Evolutionary conservation across 2,113 vertebrate genomes (phyloP).

Genomic region (Sterrhoptilus dennistouni): DNA sequence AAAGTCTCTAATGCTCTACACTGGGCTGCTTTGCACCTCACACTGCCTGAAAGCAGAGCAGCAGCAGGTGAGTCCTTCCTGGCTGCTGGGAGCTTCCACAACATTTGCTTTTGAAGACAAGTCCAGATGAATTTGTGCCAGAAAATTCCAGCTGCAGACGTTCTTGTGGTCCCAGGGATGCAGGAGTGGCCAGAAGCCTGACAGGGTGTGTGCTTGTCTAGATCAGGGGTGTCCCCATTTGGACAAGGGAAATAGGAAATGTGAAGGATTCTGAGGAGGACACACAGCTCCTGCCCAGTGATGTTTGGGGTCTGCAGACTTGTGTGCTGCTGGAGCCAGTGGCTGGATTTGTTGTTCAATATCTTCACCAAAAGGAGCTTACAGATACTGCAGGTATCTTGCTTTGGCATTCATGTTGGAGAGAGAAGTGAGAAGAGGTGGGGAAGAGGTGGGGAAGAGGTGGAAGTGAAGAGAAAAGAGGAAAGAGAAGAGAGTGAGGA

Average conservation of each 20-base stretch:
- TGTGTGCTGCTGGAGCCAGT: fast-evolving
- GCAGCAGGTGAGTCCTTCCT: neutral
- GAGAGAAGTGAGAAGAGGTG: neutral
- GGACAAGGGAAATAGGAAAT: fast-evolving
- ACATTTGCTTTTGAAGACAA: neutral
- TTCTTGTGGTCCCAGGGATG: neutral
- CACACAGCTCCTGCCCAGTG: neutral
- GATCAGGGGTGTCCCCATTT: neutral
- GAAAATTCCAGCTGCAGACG: neutral
- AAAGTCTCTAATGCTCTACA: fast-evolving
- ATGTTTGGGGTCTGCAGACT: neutral
- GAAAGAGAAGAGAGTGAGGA: fast-evolving
- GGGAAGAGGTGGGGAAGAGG: no score
- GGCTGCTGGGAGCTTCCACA: neutral
- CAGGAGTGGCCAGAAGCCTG: neutral
- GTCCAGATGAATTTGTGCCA: neutral
- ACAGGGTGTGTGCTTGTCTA: neutral
- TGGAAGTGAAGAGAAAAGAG: no score
- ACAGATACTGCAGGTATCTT: neutral
- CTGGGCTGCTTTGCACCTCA: neutral
- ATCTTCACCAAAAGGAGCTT: neutral
- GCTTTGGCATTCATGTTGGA: neutral
- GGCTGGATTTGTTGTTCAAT: neutral
- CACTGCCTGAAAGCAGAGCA: neutral
- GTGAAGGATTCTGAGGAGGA: neutral